These are phyloP conservation scores for Wasmannia auropunctata DNA, from an alignment of 1,140 invertebrate genomes.

Conservation along the genomic window DNA sequence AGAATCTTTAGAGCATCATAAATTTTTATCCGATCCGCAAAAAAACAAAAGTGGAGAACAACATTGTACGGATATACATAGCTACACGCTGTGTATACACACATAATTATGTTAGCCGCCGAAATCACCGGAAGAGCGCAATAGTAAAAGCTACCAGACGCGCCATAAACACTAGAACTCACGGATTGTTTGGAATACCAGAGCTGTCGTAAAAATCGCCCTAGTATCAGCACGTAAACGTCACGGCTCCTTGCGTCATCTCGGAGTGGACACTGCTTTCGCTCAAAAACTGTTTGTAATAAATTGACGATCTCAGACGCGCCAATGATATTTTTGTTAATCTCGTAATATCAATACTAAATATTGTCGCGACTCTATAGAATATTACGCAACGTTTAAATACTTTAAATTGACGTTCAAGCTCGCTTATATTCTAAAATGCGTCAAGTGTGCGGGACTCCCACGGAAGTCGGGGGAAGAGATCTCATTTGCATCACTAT, in stretches of 20 bases:
- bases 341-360: neutral
- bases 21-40: neutral
- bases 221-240: slow-evolving; percentile 42
- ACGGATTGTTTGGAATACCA: slow-evolving; percentile 42
- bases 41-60: neutral
- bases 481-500: slow-evolving; percentile 72
- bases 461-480: neutral
- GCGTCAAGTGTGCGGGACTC: neutral
- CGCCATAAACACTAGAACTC: slow-evolving; percentile 50
- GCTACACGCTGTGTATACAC: neutral
- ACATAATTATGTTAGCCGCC: neutral
- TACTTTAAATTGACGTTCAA: slow-evolving; percentile 1
- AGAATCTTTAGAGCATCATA: neutral
- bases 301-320: neutral
- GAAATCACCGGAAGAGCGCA: slow-evolving; percentile 27
- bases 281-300: slow-evolving; percentile 19
- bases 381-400: slow-evolving; percentile 3
- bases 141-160: slow-evolving; percentile 47
- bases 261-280: slow-evolving; percentile 19
- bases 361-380: neutral
- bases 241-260: slow-evolving; percentile 19
- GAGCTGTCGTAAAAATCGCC: slow-evolving; percentile 40
- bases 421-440: neutral
- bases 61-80: slow-evolving; percentile 23
- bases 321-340: neutral